Percentiles rank a stretch among this genome's conserved stretches.
These are phyloP conservation scores for Theropithecus gelada DNA, from an alignment of 2,113 vertebrate genomes.

Conservation along the genomic window DNA sequence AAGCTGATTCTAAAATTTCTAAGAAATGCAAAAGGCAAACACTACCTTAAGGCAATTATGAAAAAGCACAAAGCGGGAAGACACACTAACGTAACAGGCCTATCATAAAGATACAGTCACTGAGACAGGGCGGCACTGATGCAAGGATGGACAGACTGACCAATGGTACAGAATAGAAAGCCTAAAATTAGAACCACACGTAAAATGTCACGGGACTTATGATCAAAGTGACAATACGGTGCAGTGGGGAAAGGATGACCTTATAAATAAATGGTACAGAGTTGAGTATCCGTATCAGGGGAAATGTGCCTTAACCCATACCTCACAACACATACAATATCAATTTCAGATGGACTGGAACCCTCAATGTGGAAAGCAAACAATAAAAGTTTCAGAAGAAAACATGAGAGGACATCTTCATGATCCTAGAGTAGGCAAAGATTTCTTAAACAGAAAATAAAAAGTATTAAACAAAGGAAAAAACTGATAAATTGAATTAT, in stretches of 20 bases:
- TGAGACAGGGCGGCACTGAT: background rate
- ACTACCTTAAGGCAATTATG: background rate
- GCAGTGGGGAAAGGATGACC: background rate
- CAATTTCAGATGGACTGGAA: background rate
- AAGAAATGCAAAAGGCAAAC: background rate
- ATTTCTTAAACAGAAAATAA: background rate
- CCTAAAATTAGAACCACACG: background rate
- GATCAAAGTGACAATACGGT: background rate
- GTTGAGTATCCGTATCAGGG: background rate
- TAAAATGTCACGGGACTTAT: background rate
- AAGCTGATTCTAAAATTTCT: conserved; percentile 13
- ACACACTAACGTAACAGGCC: background rate
- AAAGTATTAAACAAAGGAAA: background rate
- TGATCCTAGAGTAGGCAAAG: background rate
- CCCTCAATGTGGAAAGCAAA: conserved; percentile 8
- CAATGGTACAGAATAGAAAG: background rate
- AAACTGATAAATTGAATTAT: background rate
- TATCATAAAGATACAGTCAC: background rate
- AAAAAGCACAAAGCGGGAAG: background rate
- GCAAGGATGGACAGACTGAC: background rate
- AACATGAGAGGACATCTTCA: background rate
- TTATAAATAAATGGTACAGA: background rate
- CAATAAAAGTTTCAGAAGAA: background rate
- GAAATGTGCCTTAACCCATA: background rate
- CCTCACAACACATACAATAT: background rate